Conservation (phyloP, 2,797 vertebrate species). For the Darevskia mixta region DNA sequence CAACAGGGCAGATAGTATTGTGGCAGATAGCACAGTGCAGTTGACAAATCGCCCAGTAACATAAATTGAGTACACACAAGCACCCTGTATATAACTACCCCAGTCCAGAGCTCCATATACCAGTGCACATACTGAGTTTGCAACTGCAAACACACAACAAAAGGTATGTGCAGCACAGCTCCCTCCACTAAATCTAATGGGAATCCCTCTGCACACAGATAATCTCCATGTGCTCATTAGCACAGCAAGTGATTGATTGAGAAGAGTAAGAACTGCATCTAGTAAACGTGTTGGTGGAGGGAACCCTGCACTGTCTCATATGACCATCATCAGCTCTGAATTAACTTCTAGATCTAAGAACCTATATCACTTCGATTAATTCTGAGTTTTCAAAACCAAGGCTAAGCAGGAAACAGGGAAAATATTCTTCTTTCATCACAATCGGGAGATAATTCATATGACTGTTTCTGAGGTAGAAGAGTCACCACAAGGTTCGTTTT, state of each 20-base stretch:
- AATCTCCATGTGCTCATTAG: not conserved
- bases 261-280: not conserved
- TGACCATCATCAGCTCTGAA: not conserved
- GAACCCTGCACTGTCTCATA: not conserved
- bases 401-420: not conserved
- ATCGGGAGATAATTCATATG: not conserved
- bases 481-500: not conserved
- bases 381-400: not conserved
- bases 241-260: not conserved
- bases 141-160: not conserved
- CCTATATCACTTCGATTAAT: not conserved
- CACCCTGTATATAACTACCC: not conserved
- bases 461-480: not conserved
- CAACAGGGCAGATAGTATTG: not conserved
- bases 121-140: not conserved
- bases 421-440: not conserved
- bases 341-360: not conserved
- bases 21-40: not conserved
- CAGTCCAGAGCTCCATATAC: not conserved
- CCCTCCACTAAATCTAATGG: not conserved
- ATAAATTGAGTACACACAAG: not conserved
- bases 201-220: not conserved
- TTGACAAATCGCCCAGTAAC: not conserved
- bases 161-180: not conserved
- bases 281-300: not conserved